Evolutionary conservation across 2,797 vertebrate genomes (phyloP).

Genomic region (Peromyscus attwateri): DNA sequence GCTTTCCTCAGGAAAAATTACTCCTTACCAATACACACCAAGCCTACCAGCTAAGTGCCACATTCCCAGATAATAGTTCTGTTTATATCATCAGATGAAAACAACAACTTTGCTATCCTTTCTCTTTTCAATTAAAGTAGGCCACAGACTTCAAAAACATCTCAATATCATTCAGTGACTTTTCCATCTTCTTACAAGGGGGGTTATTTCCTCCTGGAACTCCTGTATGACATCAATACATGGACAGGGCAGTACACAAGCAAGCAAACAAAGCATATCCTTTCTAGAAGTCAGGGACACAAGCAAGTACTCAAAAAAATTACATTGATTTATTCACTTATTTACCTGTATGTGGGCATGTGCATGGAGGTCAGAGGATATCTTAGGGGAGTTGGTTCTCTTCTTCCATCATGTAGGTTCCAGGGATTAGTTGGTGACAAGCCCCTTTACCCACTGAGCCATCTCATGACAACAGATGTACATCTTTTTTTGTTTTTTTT

Average conservation of each 20-base stretch:
- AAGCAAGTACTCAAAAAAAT: too few relatives aligned
- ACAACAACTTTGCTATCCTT: conserved; percentile 12
- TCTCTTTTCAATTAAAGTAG: conserved; percentile 42
- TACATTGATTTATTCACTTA: neutral
- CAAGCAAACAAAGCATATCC: neutral
- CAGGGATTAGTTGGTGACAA: neutral
- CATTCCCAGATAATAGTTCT: neutral
- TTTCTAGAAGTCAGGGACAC: neutral
- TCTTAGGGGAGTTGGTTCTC: neutral
- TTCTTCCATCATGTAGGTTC: neutral
- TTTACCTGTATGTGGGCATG: neutral
- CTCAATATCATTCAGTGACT: neutral
- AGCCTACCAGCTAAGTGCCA: neutral
- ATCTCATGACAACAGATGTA: neutral
- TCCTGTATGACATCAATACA: neutral
- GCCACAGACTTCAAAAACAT: neutral
- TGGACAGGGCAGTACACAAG: neutral
- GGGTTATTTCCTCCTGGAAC: neutral
- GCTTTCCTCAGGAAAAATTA: conserved; percentile 21
- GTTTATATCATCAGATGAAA: conserved; percentile 13
- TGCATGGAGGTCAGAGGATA: neutral
- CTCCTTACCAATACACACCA: conserved; percentile 12
- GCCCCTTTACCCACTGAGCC: neutral
- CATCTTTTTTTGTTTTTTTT: too few relatives aligned
- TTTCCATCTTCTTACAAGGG: neutral